A percentile compares a stretch with the other conserved stretches of the same genome.
phyloP scores from a whole-genome alignment of 2,113 vertebrate species.

The Lontra canadensis region DNA sequence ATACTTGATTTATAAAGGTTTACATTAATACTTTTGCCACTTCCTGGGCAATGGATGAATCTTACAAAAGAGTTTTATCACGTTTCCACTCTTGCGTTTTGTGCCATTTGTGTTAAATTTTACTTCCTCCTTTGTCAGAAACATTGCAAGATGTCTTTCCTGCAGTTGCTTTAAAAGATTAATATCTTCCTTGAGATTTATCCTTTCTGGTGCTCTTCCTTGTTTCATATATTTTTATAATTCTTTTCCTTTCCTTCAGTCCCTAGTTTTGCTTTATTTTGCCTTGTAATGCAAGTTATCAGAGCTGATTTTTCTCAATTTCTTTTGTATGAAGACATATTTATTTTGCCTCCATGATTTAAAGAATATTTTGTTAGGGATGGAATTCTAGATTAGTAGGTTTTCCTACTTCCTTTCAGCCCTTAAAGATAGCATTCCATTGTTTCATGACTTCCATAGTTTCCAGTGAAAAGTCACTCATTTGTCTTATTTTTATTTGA shows the following conservation, averaged over 20 bases:
- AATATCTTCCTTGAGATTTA: too few species aligned
- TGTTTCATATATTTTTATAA: background rate
- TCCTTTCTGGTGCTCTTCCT: background rate
- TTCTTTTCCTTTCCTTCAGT: background rate
- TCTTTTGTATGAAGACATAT: background rate
- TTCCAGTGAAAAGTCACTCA: background rate
- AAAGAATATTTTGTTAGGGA: background rate
- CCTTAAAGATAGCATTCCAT: background rate
- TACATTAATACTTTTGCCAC: background rate
- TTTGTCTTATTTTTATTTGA: background rate
- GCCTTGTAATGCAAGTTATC: background rate
- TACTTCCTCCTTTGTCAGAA: background rate
- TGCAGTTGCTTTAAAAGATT: background rate
- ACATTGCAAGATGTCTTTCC: background rate
- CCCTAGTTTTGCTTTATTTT: background rate
- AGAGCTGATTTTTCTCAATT: background rate
- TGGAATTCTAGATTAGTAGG: background rate
- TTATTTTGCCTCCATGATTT: background rate
- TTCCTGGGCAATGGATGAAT: background rate
- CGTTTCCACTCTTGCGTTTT: background rate
- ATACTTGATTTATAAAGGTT: background rate
- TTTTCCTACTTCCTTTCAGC: background rate
- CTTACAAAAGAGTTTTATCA: background rate
- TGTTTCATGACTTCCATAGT: background rate
- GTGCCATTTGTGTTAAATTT: background rate